Percentiles rank a stretch among this genome's conserved stretches.
phyloP scores from a whole-genome alignment of 2,113 vertebrate species.

The Galbula dea region DNA sequence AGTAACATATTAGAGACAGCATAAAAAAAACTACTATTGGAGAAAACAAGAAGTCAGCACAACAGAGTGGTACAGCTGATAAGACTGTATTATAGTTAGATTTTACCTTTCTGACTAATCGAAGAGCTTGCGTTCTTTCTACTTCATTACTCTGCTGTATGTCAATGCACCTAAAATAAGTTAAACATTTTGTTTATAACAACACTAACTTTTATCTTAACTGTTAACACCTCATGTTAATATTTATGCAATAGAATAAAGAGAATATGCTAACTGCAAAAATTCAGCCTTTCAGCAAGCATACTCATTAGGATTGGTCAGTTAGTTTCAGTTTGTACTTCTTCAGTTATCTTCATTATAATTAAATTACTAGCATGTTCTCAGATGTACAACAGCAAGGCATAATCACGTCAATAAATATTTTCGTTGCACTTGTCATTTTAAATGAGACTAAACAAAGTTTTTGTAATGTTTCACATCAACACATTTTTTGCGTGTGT shows the following conservation, averaged over 20 bases:
- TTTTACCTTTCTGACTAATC: conserved; percentile 94
- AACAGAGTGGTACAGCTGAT: neutral
- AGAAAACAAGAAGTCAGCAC: neutral
- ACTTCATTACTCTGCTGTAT: conserved; percentile 99
- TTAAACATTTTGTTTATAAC: neutral
- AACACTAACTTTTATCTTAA: neutral
- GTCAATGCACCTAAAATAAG: conserved; percentile 89
- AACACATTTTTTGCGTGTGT: neutral
- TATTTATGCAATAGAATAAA: neutral
- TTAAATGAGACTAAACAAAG: neutral
- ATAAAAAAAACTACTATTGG: neutral
- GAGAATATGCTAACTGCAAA: neutral
- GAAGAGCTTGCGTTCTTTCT: conserved; percentile 96
- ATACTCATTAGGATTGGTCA: neutral
- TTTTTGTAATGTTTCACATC: neutral
- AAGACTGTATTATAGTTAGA: neutral
- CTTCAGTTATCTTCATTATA: neutral
- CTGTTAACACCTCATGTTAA: neutral
- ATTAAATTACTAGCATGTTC: neutral
- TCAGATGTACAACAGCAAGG: neutral
- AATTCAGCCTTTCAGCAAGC: neutral
- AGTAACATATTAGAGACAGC: neutral
- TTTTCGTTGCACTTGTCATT: neutral
- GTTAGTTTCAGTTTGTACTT: neutral
- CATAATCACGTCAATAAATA: neutral